Evolutionary conservation across 2,888 invertebrate species (phyloP).

Genomic region (Drosophila anomalata): DNA sequence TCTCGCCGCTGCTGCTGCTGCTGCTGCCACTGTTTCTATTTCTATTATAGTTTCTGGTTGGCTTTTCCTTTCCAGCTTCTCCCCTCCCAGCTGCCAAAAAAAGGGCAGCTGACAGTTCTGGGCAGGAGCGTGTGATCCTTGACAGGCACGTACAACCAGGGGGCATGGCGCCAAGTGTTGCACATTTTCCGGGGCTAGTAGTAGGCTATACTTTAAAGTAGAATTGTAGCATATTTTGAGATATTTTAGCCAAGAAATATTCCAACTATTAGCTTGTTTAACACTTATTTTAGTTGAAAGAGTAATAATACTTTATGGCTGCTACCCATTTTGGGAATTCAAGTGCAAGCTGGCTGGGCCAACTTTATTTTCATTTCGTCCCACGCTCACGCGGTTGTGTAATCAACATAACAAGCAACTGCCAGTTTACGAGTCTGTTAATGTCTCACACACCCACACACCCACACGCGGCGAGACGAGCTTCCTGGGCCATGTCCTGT

Average conservation of each 20-base stretch:
- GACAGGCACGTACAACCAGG: slow-evolving; percentile 34
- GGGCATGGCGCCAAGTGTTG: slow-evolving; percentile 57
- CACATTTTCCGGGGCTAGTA: slow-evolving; percentile 34
- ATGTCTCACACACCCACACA: slow-evolving; percentile 53
- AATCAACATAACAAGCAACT: slow-evolving; percentile 79
- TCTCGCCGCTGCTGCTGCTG: not conserved
- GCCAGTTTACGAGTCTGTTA: slow-evolving; percentile 77
- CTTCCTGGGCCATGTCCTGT: slow-evolving; percentile 68
- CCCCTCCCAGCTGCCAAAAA: not conserved
- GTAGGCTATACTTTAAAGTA: slow-evolving; percentile 42
- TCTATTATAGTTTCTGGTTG: slow-evolving; percentile 23
- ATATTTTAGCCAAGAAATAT: not conserved
- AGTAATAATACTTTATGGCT: not conserved
- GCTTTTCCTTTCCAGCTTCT: slow-evolving; percentile 15
- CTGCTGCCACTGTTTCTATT: slow-evolving; percentile 19
- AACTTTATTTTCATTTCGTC: slow-evolving; percentile 56
- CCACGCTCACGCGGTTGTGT: slow-evolving; percentile 53
- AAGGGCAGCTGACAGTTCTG: slow-evolving; percentile 56
- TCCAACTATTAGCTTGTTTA: not conserved
- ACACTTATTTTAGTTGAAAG: not conserved
- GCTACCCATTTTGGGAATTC: slow-evolving; percentile 38
- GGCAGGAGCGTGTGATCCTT: slow-evolving; percentile 25
- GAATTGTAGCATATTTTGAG: not conserved
- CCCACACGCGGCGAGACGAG: slow-evolving; percentile 34
- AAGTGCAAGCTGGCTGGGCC: slow-evolving; percentile 55